Percentiles rank a stretch among this genome's conserved stretches.
phyloP scores from a whole-genome alignment of 2,113 vertebrate genomes.

The Parotia lawesii region DNA sequence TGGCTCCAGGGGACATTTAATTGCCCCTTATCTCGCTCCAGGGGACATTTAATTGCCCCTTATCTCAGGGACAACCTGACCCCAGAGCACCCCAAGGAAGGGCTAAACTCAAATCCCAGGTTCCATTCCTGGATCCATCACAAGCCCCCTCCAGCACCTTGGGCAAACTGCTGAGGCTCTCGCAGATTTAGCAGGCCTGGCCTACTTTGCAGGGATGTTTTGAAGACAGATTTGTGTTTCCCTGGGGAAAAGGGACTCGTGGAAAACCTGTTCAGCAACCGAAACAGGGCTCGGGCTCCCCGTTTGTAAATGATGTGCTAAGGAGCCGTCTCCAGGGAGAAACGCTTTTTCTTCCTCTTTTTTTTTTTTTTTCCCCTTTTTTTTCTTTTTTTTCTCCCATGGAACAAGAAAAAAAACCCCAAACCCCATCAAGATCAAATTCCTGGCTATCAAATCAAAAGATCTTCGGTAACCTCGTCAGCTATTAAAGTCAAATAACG shows the following conservation, averaged over 20 bases:
- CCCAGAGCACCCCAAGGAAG: not conserved
- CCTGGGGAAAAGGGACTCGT: not conserved
- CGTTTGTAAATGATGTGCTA: not conserved
- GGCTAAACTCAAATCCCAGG: accelerated
- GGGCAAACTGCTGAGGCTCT: not conserved
- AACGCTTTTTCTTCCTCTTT: not conserved
- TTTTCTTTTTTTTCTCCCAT: too few relatives aligned
- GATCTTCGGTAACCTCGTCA: not conserved
- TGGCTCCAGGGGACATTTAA: not conserved
- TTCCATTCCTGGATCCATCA: not conserved
- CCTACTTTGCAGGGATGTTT: conserved; percentile 15
- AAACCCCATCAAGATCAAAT: not conserved
- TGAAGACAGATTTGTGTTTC: conserved; percentile 10
- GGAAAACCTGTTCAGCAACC: not conserved
- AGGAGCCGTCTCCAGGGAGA: not conserved
- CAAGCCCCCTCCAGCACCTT: not conserved
- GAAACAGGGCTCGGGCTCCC: not conserved
- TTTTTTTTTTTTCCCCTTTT: not conserved
- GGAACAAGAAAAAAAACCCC: not conserved
- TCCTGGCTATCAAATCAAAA: conserved; percentile 29
- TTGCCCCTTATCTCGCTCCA: not conserved
- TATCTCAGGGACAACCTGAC: not conserved
- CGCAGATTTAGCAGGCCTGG: not conserved
- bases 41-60: not conserved
- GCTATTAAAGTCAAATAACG: conserved; percentile 24